A percentile compares a stretch with the other conserved stretches of the same genome.
These are phyloP conservation scores for Poicephalus meyeri DNA, from an alignment of 2,113 vertebrate genomes.

Conservation along the genomic window DNA sequence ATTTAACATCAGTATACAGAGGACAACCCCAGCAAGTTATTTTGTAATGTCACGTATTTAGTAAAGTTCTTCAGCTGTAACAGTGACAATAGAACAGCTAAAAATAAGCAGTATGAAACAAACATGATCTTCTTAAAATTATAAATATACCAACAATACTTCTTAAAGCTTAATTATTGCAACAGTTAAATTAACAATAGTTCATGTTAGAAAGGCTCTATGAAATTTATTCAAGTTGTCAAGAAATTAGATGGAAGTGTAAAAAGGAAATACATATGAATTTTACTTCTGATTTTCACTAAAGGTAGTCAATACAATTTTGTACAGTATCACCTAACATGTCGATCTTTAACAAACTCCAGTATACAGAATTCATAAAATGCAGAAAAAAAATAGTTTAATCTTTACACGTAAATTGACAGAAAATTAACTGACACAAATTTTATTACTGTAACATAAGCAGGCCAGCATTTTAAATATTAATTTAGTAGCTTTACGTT, in stretches of 20 bases:
- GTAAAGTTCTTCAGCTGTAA: constrained; percentile 69
- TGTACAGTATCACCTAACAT: constrained; percentile 68
- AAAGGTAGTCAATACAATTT: constrained; percentile 70
- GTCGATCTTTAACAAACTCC: constrained; percentile 65
- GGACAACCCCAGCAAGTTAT: constrained; percentile 66
- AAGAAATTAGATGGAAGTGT: constrained; percentile 73
- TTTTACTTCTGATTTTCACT: constrained; percentile 71
- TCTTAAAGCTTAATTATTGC: constrained; percentile 72
- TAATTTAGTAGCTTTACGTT: constrained; percentile 29
- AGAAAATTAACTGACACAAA: constrained; percentile 48
- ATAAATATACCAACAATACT: constrained; percentile 71
- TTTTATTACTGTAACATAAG: constrained; percentile 55
- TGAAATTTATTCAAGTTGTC: constrained; percentile 77
- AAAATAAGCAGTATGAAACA: constrained; percentile 71
- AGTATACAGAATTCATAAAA: constrained; percentile 68
- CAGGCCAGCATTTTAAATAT: constrained; percentile 61
- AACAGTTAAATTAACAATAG: constrained; percentile 69
- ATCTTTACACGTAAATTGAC: constrained; percentile 64
- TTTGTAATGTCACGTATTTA: constrained; percentile 56
- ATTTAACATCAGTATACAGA: constrained; percentile 71
- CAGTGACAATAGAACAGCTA: constrained; percentile 68
- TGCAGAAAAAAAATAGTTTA: constrained; percentile 49
- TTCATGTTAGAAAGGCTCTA: constrained; percentile 74
- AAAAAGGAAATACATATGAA: constrained; percentile 71
- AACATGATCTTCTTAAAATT: constrained; percentile 67